Evolutionary conservation across 2,797 vertebrate species (phyloP).

Genomic region (Glossophaga mutica): DNA sequence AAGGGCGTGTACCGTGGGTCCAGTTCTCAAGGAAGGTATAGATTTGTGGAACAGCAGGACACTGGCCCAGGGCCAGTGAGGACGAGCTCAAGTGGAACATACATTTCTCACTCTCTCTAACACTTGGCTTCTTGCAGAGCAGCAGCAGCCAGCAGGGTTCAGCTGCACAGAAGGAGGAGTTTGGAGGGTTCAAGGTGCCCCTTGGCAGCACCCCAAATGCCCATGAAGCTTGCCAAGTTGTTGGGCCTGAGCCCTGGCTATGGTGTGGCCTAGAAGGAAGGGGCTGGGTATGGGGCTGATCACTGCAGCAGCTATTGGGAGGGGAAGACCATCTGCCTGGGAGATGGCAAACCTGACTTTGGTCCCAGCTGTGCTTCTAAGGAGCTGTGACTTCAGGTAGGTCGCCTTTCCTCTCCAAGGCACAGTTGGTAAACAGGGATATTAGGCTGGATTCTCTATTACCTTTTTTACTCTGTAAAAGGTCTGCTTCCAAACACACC

Average conservation of each 20-base stretch:
- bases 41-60: neutral
- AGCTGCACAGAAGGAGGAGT: neutral
- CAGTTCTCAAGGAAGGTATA: neutral
- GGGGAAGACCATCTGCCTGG: neutral
- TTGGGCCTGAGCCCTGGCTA: neutral
- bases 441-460: neutral
- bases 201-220: neutral
- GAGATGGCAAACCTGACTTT: neutral
- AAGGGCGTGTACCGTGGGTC: neutral
- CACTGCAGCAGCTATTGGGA: neutral
- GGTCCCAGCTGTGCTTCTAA: neutral
- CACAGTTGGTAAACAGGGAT: neutral
- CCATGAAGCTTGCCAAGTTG: neutral
- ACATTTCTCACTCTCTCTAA: neutral
- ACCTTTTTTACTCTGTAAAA: neutral
- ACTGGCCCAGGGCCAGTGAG: neutral
- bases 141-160: neutral
- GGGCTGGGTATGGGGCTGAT: neutral
- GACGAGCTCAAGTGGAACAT: neutral
- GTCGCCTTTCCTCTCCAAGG: neutral
- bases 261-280: neutral
- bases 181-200: neutral
- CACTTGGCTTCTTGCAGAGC: neutral
- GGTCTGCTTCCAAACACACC: neutral
- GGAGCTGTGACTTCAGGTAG: neutral